These are phyloP conservation scores for Tretioscincus oriximinensis DNA, from an alignment of 2,113 vertebrate genomes.

Conservation along the genomic window DNA sequence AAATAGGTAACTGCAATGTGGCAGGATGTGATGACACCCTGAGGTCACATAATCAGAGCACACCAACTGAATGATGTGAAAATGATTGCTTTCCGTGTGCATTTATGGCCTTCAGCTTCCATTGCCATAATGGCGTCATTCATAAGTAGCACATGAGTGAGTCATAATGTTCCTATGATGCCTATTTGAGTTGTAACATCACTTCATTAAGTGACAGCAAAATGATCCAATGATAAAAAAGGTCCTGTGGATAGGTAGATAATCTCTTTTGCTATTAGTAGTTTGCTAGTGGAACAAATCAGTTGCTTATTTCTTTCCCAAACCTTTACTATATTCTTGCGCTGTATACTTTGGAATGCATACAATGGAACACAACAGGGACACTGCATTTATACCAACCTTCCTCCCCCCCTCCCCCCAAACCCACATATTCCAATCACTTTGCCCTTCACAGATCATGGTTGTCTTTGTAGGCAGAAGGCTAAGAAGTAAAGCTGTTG, in stretches of 20 bases:
- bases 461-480: conserved; percentile 52
- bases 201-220: conserved; percentile 3
- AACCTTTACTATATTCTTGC: background rate
- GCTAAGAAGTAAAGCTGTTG: conserved; percentile 52
- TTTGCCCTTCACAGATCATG: conserved; percentile 44
- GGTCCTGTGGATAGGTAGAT: background rate
- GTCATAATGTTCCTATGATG: conserved; percentile 12
- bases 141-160: background rate
- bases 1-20: background rate
- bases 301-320: background rate
- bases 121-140: background rate
- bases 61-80: background rate
- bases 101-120: background rate
- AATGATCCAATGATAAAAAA: background rate
- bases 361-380: conserved; percentile 24
- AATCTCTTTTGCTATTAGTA: background rate
- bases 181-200: conserved; percentile 24
- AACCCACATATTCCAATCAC: conserved; percentile 8
- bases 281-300: background rate
- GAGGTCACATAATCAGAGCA: background rate
- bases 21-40: conserved; percentile 10
- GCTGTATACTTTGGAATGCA: background rate
- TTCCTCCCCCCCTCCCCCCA: background rate
- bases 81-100: background rate
- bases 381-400: conserved; percentile 1